phyloP scores from a whole-genome alignment of 2,888 invertebrate genomes.

The Dryadula phaetusa region DNA sequence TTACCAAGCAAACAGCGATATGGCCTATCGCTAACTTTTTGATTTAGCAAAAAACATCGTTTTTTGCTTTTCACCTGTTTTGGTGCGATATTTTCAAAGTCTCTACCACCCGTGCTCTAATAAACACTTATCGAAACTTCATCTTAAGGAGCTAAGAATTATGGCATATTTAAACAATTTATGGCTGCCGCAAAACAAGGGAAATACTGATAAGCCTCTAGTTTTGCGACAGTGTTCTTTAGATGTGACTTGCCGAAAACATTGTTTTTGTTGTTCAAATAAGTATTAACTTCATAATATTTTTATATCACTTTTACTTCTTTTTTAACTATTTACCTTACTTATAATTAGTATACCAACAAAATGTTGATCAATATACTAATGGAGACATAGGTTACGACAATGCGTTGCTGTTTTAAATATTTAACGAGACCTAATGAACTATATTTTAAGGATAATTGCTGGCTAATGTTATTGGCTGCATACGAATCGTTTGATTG shows the following conservation, averaged over 20 bases:
- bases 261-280: constrained; percentile 35
- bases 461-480: constrained; percentile 64
- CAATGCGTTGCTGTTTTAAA: constrained; percentile 61
- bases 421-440: constrained; percentile 80
- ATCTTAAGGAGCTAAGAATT: constrained; percentile 80
- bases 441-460: constrained; percentile 73
- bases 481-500: constrained; percentile 80
- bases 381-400: constrained; percentile 33
- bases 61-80: constrained; percentile 69
- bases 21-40: constrained; percentile 65
- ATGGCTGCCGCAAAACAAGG: constrained; percentile 76
- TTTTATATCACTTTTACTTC: constrained; percentile 2
- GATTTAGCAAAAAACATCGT: constrained; percentile 62
- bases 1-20: constrained; percentile 74
- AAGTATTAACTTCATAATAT: background rate
- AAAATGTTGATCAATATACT: constrained; percentile 28
- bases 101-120: constrained; percentile 79
- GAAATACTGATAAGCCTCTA: constrained; percentile 70
- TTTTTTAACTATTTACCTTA: background rate
- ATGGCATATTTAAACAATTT: constrained; percentile 81
- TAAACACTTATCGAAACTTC: constrained; percentile 71
- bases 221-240: constrained; percentile 71
- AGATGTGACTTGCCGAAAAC: constrained; percentile 61
- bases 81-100: constrained; percentile 65
- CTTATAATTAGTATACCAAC: constrained; percentile 26